Base-by-base conservation (phyloP, 2,888 invertebrate genomes). In the Pomacea canaliculata region DNA sequence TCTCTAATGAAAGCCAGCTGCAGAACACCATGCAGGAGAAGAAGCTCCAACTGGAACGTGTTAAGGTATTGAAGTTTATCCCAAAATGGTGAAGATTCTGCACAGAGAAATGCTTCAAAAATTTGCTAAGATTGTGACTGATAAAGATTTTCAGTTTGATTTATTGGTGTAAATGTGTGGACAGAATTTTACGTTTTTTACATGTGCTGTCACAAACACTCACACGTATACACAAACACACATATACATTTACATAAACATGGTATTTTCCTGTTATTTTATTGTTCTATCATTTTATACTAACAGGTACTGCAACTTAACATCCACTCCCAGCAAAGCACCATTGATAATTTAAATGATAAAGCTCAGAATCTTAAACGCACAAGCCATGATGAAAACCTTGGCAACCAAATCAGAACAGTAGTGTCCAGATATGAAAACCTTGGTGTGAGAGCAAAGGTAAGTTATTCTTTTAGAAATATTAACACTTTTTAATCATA, bases 371-470 rank as follows among this genome's bases (percentile, higher is more conserved):
- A 93, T n/a, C 88, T 94, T 16, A 93, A 95, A 7, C 92, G 93
- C 19, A 94, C 94, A 18, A 93, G 96, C 10, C 93, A 93, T 80
- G 94, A 95, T 1, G 80, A 83, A 7, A 85, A 84, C 70, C 82
- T 88, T 9, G 83, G 96, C 0, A 93, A 94, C 63, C 95, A 96
- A 91, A 97, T 97, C 0, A 95, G 96, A 91, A 94, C 95, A 85
- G 95, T 96, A 70, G 92, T 97, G 0, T 94, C 95, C 81, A 94
- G 94, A 89, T 97, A 97, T 89, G 96, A 97, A 84, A 92, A 93
- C 49, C 91, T 96, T 4, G 94, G 95, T 77, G 94, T 94, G 77
- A 94, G 94, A 88, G 94, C 96, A 18, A 95, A 95, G 90, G 93
- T 93, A 78, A 74, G 76, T 16, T 7, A 19, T 2, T 37, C 16